Base-by-base conservation (phyloP, 2,797 vertebrate genomes). In the Poecilia velifera region DNA sequence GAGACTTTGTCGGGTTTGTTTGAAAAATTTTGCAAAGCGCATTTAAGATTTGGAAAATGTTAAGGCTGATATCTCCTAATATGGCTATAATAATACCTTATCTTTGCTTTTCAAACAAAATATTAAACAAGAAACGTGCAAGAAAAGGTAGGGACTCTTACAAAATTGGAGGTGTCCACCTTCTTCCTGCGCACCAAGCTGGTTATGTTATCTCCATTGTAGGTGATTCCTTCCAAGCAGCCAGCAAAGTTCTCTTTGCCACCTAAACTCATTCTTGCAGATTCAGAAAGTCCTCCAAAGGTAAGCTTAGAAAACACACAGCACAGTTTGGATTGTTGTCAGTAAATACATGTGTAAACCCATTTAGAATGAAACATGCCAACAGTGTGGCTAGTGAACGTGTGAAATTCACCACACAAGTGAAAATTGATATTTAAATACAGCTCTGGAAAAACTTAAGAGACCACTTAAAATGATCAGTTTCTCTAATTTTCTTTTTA, bases 161-260 rank as follows among this genome's bases (percentile, higher is more conserved):
- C 98, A 93, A 98, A 97, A 89, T 96, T 98, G 78, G 97, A 97
- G 12, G 96, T 97, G 89, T 98, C 98, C 47, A 99, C 84, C 80
- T 97, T 98, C 92, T 96, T 98, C 87, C 97, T 96, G 82, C 95
- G 97, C 49, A 97, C 97, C 79, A 99, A 96, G 90, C 96, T 98
- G 8, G 98, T 99, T 86, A 99, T 98, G 91, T 99, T 99, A 89
- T 97, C 96, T 45, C 97, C 97, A 3, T 99, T 99, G 95, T 99
- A 99, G 84, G 96, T 96, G 85, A 99, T 97, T 83, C 96, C 96
- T 76, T 99, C 98, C 98, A 99, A 98, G 80, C 98, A 99, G 86
- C 98, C 98, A 80, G 97, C 96, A 92, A 98, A 99, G 91, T 98
- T 99, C 16, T 96, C 97, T 59, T 88, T 88, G 8, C 91, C 92